Conservation (phyloP, 2,113 vertebrate genomes). For the Hypomesus transpacificus region DNA sequence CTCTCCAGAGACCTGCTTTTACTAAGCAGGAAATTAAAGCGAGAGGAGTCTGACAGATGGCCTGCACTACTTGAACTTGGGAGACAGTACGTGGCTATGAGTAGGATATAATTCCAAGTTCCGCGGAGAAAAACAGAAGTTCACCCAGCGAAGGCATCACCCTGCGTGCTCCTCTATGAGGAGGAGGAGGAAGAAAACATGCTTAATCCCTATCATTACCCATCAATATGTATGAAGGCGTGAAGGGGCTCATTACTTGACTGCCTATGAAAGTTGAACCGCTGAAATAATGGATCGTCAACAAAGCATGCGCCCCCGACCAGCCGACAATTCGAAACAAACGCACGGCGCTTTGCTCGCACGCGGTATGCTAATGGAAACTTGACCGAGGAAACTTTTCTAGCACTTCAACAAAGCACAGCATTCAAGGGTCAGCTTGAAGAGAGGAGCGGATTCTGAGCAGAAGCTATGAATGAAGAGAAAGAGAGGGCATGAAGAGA, state of each 20-base stretch:
- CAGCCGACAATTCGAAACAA: background rate
- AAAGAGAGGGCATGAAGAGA: background rate
- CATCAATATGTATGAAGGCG: conserved; percentile 5
- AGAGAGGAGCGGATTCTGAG: background rate
- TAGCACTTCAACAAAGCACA: background rate
- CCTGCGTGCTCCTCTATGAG: background rate
- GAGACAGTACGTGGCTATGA: conserved; percentile 31
- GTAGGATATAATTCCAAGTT: conserved; percentile 12
- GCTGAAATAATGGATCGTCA: background rate
- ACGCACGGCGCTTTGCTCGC: background rate
- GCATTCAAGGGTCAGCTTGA: background rate
- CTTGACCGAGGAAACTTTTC: background rate
- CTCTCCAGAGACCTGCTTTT: conserved; percentile 29
- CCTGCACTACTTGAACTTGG: conserved; percentile 24
- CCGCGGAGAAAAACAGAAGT: conserved; percentile 10
- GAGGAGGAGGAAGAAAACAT: background rate
- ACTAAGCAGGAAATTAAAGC: conserved; percentile 55
- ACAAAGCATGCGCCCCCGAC: background rate
- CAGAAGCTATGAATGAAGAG: background rate
- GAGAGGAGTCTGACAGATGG: conserved; percentile 44
- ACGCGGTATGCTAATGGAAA: background rate
- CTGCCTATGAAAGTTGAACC: background rate
- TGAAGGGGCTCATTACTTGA: background rate
- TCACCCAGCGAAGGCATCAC: background rate
- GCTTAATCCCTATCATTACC: background rate